These are phyloP conservation scores for Operophtera brumata DNA, from an alignment of 2,888 invertebrate genomes.

Conservation along the genomic window DNA sequence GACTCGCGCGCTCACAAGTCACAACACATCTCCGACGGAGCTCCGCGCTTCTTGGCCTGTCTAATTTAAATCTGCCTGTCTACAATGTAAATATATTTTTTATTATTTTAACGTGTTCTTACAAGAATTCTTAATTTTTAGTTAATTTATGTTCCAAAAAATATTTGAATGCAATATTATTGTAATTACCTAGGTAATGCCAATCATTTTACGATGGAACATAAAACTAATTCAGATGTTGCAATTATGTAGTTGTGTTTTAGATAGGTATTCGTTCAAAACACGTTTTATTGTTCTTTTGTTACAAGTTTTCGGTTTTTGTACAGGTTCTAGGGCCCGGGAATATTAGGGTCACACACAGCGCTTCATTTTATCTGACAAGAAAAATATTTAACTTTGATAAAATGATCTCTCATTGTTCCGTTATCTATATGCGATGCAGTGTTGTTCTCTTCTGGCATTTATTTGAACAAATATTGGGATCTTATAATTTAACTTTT, in stretches of 20 bases:
- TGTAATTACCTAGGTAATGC: not conserved
- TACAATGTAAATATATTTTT: not conserved
- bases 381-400: not conserved
- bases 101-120: not conserved
- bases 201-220: too few species aligned
- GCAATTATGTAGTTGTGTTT: too few species aligned
- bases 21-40: not conserved
- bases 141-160: not conserved
- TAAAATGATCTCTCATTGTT: not conserved
- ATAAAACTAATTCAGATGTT: too few species aligned
- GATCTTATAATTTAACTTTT: too few species aligned
- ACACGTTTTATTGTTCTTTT: not conserved
- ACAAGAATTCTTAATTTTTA: not conserved
- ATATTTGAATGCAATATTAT: not conserved
- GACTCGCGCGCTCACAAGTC: too few species aligned
- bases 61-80: not conserved
- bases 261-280: not conserved
- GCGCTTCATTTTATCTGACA: not conserved
- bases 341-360: not conserved
- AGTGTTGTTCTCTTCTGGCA: not conserved
- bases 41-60: not conserved
- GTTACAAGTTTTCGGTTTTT: too few species aligned
- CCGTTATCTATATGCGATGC: not conserved
- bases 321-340: not conserved
- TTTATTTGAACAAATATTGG: not conserved